A percentile compares a stretch with the other conserved stretches of the same genome.
phyloP scores from a whole-genome alignment of 2,888 invertebrate species.

The Andrena praecox region DNA sequence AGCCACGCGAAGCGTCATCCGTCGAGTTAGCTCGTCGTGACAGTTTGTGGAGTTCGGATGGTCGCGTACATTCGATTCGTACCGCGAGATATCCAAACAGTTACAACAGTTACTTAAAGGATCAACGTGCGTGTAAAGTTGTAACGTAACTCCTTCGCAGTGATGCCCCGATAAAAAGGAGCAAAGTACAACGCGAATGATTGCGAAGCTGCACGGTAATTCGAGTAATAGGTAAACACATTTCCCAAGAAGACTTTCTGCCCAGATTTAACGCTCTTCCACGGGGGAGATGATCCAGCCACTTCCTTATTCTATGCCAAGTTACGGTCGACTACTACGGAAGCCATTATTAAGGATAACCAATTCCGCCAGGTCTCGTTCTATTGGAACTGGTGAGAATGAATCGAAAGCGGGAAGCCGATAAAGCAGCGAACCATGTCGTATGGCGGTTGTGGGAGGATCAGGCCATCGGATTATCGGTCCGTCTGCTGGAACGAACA shows the following conservation, averaged over 20 bases:
- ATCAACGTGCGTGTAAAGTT: background rate
- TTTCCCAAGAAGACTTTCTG: slow-evolving; percentile 21
- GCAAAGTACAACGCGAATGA: background rate
- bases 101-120: too few relatives aligned
- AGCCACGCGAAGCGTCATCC: background rate
- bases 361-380: slow-evolving; percentile 48
- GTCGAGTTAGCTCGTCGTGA: background rate
- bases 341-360: slow-evolving; percentile 60
- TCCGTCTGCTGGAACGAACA: slow-evolving; percentile 42
- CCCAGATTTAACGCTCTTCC: slow-evolving; percentile 7
- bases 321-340: slow-evolving; percentile 43
- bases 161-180: background rate
- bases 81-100: background rate
- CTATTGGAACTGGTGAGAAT: slow-evolving; percentile 44
- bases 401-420: slow-evolving; percentile 56
- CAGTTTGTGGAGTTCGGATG: background rate
- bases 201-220: slow-evolving; percentile 49
- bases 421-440: slow-evolving; percentile 63
- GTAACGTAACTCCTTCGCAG: background rate
- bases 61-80: background rate
- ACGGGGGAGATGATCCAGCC: slow-evolving; percentile 17
- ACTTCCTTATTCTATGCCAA: slow-evolving; percentile 47
- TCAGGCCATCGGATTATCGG: slow-evolving; percentile 57
- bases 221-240: slow-evolving; percentile 58
- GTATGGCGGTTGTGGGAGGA: slow-evolving; percentile 43